Base-by-base conservation (phyloP, 2,113 vertebrate species). In the Myiagra hebetior region DNA sequence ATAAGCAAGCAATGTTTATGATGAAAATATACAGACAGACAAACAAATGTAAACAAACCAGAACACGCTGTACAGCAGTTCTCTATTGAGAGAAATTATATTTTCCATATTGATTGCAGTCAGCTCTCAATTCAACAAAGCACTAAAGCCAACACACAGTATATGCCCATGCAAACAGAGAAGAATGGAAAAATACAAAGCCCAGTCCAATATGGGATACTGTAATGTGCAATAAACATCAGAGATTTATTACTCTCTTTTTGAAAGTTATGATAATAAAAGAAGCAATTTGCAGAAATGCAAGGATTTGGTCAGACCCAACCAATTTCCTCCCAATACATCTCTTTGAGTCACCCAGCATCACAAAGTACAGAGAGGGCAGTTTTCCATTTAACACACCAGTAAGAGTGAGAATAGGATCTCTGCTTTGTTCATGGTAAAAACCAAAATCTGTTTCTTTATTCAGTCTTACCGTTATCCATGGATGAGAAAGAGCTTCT, bases 401-500 rank as follows among this genome's bases (percentile, higher is more conserved):
- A 81, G 3, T n/a, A 52, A 67, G 30, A 72, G 30, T 14, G 22
- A 83, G 39, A 86, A 30, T 20, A 57, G 19, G 4, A 42, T 53
- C 39, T 82, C 52, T 69, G 56, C 28, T 89, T 91, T 64, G 68
- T 37, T 83, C 26, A 31, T 1, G 11, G 23, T 19, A 69, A 70
- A 75, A 76, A 35, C 0, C 15, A 89, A 67, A 24, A 52, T 33
- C 11, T 28, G 7, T 17, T 41, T 46, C 10, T 42, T 6, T 73
- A 13, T 20, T 31, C 28, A 70, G 35, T 23, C 98, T 98, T 99
- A 99, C 99, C 98, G 46, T 99, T 96, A 99, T 99, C 99, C 99
- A 99, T 1, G 99, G 99, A 86, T 99, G 99, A 65, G 98, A 98
- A 47, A 99, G 98, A 59, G 99, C 99, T 77, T 99, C 98, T 97